phyloP scores from a whole-genome alignment of 92 coral and sea anemone genomes.

The Bergia puertoricense region DNA sequence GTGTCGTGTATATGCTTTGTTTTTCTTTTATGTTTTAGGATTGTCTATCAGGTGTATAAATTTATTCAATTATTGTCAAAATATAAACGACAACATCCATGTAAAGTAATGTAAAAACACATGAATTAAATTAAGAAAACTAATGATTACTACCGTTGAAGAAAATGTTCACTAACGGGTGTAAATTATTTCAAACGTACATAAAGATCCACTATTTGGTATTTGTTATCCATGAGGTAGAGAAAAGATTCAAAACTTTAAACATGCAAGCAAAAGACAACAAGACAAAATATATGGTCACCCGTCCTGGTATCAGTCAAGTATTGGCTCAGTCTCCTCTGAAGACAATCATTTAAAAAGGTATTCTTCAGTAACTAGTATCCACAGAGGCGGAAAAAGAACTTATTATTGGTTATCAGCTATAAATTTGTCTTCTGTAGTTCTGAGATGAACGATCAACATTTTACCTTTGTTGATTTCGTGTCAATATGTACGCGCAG shows the following conservation, averaged over 20 bases:
- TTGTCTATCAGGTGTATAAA: no score
- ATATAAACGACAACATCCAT: no score
- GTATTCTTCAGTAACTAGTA: neutral
- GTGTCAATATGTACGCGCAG: neutral
- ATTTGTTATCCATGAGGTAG: neutral
- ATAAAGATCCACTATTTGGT: neutral
- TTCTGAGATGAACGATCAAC: neutral
- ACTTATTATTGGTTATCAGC: neutral
- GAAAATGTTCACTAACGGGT: no score
- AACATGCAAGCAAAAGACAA: no score
- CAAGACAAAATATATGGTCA: neutral
- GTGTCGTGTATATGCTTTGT: no score
- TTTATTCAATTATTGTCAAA: no score
- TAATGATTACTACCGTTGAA: no score
- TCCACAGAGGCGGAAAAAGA: neutral
- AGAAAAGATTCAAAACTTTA: neutral
- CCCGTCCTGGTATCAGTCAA: neutral
- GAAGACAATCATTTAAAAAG: neutral
- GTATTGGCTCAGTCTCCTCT: neutral
- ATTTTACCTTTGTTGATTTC: neutral
- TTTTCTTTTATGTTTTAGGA: no score
- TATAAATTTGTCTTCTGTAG: no score
- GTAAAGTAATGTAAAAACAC: neutral
- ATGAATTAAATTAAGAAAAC: no score
- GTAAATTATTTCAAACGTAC: neutral